phyloP scores from a whole-genome alignment of 2,888 invertebrate species.

The Esperia sulphurella region DNA sequence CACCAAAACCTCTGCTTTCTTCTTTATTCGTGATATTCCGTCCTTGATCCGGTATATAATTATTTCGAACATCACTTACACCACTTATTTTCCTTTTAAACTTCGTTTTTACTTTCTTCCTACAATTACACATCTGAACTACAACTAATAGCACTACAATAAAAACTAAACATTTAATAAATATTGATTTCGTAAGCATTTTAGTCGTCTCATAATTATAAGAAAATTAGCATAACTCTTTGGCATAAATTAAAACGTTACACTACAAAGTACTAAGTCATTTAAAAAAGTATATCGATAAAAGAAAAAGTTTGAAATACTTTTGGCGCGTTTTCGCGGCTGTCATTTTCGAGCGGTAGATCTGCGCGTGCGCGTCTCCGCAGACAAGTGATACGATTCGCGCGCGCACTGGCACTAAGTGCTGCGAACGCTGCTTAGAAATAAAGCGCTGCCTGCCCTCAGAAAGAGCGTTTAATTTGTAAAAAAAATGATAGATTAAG shows the following conservation, averaged over 20 bases:
- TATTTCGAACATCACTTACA: constrained; percentile 18
- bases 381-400: constrained; percentile 32
- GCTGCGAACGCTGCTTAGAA: too few species aligned
- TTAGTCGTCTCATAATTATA: constrained; percentile 57
- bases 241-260: constrained; percentile 20
- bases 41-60: constrained; percentile 18
- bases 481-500: too few species aligned
- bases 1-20: constrained; percentile 46
- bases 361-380: constrained; percentile 44
- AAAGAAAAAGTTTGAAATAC: not conserved
- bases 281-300: not conserved
- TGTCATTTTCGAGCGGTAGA: constrained; percentile 45
- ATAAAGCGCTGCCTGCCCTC: too few species aligned
- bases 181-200: constrained; percentile 52
- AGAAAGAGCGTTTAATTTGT: too few species aligned
- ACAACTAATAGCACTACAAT: constrained; percentile 39
- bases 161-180: constrained; percentile 38
- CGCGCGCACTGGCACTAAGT: constrained; percentile 14
- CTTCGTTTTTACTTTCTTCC: constrained; percentile 16
- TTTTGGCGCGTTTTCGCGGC: constrained; percentile 50
- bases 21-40: constrained; percentile 21
- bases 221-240: constrained; percentile 34
- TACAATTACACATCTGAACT: constrained; percentile 31
- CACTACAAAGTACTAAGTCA: not conserved
- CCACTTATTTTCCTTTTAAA: constrained; percentile 33